Evolutionary conservation across 2,888 invertebrate species (phyloP).

Genomic region (Arenicola marina): DNA sequence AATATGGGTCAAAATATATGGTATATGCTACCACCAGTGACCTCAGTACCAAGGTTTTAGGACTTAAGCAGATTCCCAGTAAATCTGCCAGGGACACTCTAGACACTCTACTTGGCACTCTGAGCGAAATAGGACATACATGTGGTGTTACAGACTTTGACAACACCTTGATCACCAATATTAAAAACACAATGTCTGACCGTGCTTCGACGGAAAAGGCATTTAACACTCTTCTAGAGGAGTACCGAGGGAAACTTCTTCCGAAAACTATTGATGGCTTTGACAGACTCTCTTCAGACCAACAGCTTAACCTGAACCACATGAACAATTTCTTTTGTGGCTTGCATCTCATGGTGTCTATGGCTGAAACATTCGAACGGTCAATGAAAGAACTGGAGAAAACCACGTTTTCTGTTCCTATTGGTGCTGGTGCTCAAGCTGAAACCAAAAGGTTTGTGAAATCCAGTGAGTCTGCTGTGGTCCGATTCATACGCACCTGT

Average conservation of each 20-base stretch:
- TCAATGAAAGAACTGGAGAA: background rate
- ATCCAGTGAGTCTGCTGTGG: background rate
- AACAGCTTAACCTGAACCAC: background rate
- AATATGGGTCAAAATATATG: background rate
- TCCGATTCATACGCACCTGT: background rate
- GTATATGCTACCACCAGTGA: background rate
- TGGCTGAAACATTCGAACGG: background rate
- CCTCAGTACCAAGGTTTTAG: background rate
- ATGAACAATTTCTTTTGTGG: slow-evolving; percentile 5
- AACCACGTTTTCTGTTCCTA: background rate
- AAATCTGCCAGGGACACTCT: background rate
- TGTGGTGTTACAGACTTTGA: background rate
- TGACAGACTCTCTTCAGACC: background rate
- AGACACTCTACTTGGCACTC: background rate
- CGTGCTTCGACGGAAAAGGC: background rate
- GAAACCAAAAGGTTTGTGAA: background rate
- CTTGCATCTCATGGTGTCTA: background rate
- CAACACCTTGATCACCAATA: background rate
- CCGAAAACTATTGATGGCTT: background rate
- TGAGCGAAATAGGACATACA: background rate
- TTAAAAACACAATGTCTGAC: slow-evolving; percentile 1
- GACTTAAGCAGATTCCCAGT: background rate
- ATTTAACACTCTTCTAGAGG: background rate
- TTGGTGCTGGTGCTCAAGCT: background rate
- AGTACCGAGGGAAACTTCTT: background rate